phyloP scores from a whole-genome alignment of 2,888 invertebrate genomes.

The Cylindroiulus punctatus region DNA sequence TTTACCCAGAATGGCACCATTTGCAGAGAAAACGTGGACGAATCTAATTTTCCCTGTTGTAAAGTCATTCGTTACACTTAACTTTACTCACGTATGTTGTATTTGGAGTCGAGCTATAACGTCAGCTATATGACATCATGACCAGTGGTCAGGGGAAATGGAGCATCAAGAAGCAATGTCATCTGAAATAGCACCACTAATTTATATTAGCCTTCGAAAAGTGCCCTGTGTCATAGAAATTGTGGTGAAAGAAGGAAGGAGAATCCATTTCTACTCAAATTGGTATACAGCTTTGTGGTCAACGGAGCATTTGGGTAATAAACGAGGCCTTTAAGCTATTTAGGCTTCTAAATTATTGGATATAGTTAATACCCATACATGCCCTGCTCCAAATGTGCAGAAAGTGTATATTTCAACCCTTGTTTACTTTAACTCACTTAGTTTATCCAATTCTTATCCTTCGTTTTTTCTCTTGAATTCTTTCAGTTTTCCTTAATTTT shows the following conservation, averaged over 20 bases:
- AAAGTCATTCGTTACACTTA: conserved; percentile 35
- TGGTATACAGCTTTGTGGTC: not conserved
- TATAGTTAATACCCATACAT: not conserved
- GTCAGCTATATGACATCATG: conserved; percentile 20
- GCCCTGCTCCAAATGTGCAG: too few relatives aligned
- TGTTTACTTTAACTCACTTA: too few relatives aligned
- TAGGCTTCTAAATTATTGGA: not conserved
- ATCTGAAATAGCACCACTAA: conserved; percentile 24
- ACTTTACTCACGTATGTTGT: conserved; percentile 23
- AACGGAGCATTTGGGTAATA: not conserved
- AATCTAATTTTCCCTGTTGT: conserved; percentile 39
- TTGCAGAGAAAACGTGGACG: conserved; percentile 13
- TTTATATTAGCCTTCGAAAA: conserved; percentile 35
- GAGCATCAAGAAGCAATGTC: conserved; percentile 8
- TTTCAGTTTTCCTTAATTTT: too few relatives aligned
- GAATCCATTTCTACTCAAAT: conserved; percentile 14
- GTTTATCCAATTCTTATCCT: too few relatives aligned
- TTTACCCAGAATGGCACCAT: conserved; percentile 37
- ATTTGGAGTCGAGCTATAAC: not conserved
- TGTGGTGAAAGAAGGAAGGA: not conserved
- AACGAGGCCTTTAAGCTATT: not conserved
- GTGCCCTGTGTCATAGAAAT: conserved; percentile 9
- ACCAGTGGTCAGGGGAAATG: conserved; percentile 22
- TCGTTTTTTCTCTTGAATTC: too few relatives aligned
- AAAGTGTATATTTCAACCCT: too few relatives aligned